These are phyloP conservation scores for Blera fallax DNA, from an alignment of 2,888 invertebrate genomes.

Conservation along the genomic window DNA sequence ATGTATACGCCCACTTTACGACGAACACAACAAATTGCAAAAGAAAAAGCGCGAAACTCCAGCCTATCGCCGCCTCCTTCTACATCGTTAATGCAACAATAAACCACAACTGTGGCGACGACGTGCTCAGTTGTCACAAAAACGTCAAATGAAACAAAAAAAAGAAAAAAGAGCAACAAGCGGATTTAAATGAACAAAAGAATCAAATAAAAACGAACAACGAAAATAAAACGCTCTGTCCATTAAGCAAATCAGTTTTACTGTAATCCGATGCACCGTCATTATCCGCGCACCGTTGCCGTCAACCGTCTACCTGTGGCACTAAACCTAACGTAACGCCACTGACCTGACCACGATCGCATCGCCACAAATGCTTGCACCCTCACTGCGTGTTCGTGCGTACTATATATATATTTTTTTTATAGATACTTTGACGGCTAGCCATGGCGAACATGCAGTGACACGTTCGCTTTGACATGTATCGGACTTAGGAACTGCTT, in stretches of 20 bases:
- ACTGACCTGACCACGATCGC: constrained; percentile 64
- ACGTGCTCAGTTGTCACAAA: constrained; percentile 48
- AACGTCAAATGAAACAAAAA: constrained; percentile 42
- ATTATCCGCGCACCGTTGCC: constrained; percentile 27
- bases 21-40: constrained; percentile 41
- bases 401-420: neutral
- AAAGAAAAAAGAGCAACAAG: constrained; percentile 18
- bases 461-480: constrained; percentile 60
- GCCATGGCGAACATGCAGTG: constrained; percentile 30
- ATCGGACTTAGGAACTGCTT: neutral
- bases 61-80: constrained; percentile 53
- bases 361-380: constrained; percentile 28
- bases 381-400: constrained; percentile 29
- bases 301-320: constrained; percentile 54
- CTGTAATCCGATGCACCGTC: constrained; percentile 66
- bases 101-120: constrained; percentile 59
- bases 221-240: constrained; percentile 37
- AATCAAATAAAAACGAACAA: constrained; percentile 22
- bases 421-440: constrained; percentile 12
- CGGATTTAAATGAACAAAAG: constrained; percentile 53
- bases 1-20: constrained; percentile 60
- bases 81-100: constrained; percentile 64
- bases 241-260: constrained; percentile 68
- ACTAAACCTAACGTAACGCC: constrained; percentile 37
- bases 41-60: constrained; percentile 12